phyloP scores from a whole-genome alignment of 2,888 invertebrate species.

The Acronicta leporina region DNA sequence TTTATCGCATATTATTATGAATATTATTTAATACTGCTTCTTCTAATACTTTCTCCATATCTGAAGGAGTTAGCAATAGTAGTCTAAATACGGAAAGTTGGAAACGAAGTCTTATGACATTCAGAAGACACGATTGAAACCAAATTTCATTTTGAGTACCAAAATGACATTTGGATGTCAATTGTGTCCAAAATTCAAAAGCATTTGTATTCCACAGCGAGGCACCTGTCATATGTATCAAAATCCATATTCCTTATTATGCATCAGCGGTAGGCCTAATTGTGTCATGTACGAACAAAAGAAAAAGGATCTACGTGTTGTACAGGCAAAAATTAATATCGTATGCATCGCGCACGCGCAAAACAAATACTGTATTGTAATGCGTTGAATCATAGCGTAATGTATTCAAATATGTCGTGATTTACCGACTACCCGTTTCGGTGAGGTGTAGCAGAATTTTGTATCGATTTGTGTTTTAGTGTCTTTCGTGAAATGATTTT shows the following conservation, averaged over 20 bases:
- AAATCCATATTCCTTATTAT: slow-evolving; percentile 43
- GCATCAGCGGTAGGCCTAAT: slow-evolving; percentile 46
- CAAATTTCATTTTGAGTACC: too few species aligned
- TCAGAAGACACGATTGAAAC: too few species aligned
- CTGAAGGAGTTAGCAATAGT: too few species aligned
- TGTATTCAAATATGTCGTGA: slow-evolving; percentile 71
- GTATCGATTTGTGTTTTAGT: slow-evolving; percentile 28
- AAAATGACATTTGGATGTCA: background rate
- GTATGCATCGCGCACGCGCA: slow-evolving; percentile 67
- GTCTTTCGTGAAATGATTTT: slow-evolving; percentile 31
- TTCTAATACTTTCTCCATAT: too few species aligned
- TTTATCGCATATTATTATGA: too few species aligned
- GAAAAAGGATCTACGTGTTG: slow-evolving; percentile 49
- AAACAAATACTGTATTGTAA: slow-evolving; percentile 77
- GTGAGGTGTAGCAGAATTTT: slow-evolving; percentile 38
- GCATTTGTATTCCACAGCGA: slow-evolving; percentile 13
- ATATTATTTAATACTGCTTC: too few species aligned
- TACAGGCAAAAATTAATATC: slow-evolving; percentile 54
- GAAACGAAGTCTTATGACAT: too few species aligned
- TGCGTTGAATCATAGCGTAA: slow-evolving; percentile 76
- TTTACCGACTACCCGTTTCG: slow-evolving; percentile 63
- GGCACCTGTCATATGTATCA: slow-evolving; percentile 45
- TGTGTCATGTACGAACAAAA: slow-evolving; percentile 57
- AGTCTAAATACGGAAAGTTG: too few species aligned
- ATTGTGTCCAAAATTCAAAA: background rate